Evolutionary conservation across 2,888 invertebrate genomes (phyloP).

Genomic region (Drosophila paucipuncta): DNA sequence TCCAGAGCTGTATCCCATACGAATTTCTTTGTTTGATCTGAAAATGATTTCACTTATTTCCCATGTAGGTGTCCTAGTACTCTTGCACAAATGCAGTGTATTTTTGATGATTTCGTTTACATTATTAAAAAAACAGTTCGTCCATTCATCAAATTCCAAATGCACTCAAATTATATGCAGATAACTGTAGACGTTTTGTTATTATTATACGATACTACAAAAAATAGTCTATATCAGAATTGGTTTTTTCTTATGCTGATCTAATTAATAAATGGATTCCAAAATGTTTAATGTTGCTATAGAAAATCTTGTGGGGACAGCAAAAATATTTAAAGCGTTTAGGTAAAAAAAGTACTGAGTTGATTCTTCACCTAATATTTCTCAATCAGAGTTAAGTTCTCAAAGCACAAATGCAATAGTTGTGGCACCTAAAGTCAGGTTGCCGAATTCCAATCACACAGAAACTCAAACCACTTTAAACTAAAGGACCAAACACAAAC

Average conservation of each 20-base stretch:
- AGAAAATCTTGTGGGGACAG: not conserved
- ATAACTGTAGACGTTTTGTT: not conserved
- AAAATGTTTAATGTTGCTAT: not conserved
- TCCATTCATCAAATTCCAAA: not conserved
- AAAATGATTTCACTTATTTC: slow-evolving; percentile 11
- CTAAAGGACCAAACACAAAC: not conserved
- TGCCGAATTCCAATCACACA: not conserved
- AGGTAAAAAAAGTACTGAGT: not conserved
- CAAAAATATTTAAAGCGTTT: not conserved
- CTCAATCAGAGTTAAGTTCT: not conserved
- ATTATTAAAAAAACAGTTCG: not conserved
- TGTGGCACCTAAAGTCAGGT: not conserved
- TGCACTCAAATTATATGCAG: not conserved
- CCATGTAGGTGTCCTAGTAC: not conserved
- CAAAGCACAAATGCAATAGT: not conserved
- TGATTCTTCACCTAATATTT: not conserved
- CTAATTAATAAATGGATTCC: not conserved
- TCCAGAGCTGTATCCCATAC: not conserved
- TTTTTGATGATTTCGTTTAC: not conserved
- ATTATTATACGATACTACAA: not conserved
- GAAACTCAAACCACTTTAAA: not conserved
- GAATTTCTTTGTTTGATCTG: slow-evolving; percentile 14
- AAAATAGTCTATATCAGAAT: not conserved
- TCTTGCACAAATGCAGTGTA: not conserved
- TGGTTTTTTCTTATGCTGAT: not conserved